Evolutionary conservation across 2,888 invertebrate genomes (phyloP), one percentile per base, ranked within the genome.

Genomic region (Caenorhabditis parvicauda): DNA sequence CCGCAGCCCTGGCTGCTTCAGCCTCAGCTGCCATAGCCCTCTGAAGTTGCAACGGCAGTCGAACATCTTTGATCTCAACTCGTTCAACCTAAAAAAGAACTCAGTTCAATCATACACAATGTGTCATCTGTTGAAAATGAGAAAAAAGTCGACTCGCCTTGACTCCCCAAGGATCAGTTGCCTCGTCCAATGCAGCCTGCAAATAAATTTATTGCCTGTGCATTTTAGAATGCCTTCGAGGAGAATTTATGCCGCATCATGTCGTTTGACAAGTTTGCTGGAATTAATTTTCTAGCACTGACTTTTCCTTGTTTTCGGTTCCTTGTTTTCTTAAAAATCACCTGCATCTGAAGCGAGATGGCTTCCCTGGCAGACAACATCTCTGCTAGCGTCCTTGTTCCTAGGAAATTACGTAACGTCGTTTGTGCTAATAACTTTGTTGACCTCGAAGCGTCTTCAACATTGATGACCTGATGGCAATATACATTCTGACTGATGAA

Each of bases 321-420:
- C n/a, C n/a, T n/a, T n/a, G n/a, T n/a, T n/a, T n/a, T n/a, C n/a
- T n/a, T n/a, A 12, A n/a, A 3, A 59, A 80, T 84, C 82, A 92
- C n/a, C n/a, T n/a, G 91, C 92, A 94, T 93, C 69, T 89, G 88
- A 80, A 89, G 89, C 41, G 92, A 92, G 78, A 96, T 90, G 58
- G 90, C 90, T 83, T 94, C 94, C 63, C 96, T 87, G 82, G 95
- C 95, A 82, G 92, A 91, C 49, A 96, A 87, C 76, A 98, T 94
- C 85, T 96, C 95, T 78, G 94, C 91, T 68, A 98, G 86, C 49
- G 92, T 92, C 72, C 93, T 87, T 47, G 94, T 96, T 64, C 96
- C 96, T 87, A 96, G 89, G 71, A 92, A 93, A 83, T 95, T 95
- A 58, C 83, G 60, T 5, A 83, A 70, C 6, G 83, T 83, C 2